Conservation (phyloP, 2,113 vertebrate species). For the Spermophilus dauricus region DNA sequence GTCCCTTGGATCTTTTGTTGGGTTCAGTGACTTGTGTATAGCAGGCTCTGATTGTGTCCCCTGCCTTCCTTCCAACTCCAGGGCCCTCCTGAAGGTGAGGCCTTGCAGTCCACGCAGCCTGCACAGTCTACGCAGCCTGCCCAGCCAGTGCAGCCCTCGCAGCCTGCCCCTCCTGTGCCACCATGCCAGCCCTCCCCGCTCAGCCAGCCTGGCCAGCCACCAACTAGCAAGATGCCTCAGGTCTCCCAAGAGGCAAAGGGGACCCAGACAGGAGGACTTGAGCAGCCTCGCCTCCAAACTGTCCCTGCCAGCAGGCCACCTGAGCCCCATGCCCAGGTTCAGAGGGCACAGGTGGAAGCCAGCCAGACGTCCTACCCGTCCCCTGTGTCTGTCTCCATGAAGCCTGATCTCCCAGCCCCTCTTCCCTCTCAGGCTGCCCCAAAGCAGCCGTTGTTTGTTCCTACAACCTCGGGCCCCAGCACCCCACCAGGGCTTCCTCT, state of each 20-base stretch:
- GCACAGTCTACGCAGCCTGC: constrained; percentile 36
- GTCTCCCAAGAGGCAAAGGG: constrained; percentile 93
- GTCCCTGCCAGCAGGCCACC: constrained; percentile 90
- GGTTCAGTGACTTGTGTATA: rapidly evolving
- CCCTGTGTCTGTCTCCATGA: constrained; percentile 91
- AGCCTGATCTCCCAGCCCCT: constrained; percentile 90
- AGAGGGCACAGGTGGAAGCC: constrained; percentile 90
- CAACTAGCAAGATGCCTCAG: constrained; percentile 92
- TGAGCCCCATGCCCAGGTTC: constrained; percentile 91
- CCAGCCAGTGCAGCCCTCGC: neutral
- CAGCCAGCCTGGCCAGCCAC: constrained; percentile 86
- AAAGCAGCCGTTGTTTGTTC: constrained; percentile 89
- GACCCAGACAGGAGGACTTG: constrained; percentile 80
- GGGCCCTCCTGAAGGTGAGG: constrained; percentile 92
- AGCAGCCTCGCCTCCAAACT: constrained; percentile 89
- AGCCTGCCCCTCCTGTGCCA: constrained; percentile 45
- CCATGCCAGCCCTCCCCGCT: constrained; percentile 62
- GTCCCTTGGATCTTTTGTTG: neutral
- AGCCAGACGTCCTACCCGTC: constrained; percentile 95
- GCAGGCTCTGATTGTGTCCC: neutral
- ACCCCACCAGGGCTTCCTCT: constrained; percentile 86
- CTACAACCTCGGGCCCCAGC: constrained; percentile 84
- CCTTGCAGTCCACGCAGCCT: constrained; percentile 79
- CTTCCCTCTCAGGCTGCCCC: constrained; percentile 87
- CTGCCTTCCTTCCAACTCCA: constrained; percentile 59